Evolutionary conservation across 2,113 vertebrate genomes (phyloP).

Genomic region (Nerophis lumbriciformis): DNA sequence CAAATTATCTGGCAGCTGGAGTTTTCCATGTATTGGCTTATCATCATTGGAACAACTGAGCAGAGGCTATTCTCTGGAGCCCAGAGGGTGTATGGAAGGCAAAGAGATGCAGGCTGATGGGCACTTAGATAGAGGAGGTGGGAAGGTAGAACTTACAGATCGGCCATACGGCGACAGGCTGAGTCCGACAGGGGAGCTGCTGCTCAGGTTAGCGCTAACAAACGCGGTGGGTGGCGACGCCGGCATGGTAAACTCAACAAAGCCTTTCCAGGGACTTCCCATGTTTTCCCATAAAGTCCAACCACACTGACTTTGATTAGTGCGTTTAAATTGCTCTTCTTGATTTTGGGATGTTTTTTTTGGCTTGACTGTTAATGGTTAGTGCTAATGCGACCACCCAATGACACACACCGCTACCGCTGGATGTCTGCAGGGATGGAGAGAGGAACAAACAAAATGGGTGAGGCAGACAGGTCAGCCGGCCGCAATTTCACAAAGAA

Average conservation of each 20-base stretch:
- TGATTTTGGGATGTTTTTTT: conserved; percentile 29
- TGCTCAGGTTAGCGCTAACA: conserved; percentile 77
- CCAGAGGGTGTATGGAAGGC: conserved; percentile 58
- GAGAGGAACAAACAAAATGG: conserved; percentile 65
- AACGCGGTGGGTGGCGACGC: conserved; percentile 74
- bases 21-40: conserved; percentile 1
- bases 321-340: conserved; percentile 17
- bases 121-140: conserved; percentile 47
- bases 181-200: conserved; percentile 73
- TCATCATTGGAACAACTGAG: conserved; percentile 21
- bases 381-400: conserved; percentile 62
- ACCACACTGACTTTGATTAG: conserved; percentile 61
- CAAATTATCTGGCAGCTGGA: neutral
- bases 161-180: conserved; percentile 76
- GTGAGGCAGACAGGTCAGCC: conserved; percentile 66
- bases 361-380: conserved; percentile 32
- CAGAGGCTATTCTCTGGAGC: conserved; percentile 75
- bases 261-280: conserved; percentile 77
- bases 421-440: conserved; percentile 76
- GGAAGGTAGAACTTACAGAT: conserved; percentile 74
- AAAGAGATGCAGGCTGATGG: conserved; percentile 52
- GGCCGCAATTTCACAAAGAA: conserved; percentile 58
- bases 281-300: conserved; percentile 75
- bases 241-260: conserved; percentile 76
- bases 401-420: conserved; percentile 57